These are phyloP conservation scores for Speoplatyrhinus poulsoni DNA, from an alignment of 2,113 vertebrate genomes.

Conservation along the genomic window DNA sequence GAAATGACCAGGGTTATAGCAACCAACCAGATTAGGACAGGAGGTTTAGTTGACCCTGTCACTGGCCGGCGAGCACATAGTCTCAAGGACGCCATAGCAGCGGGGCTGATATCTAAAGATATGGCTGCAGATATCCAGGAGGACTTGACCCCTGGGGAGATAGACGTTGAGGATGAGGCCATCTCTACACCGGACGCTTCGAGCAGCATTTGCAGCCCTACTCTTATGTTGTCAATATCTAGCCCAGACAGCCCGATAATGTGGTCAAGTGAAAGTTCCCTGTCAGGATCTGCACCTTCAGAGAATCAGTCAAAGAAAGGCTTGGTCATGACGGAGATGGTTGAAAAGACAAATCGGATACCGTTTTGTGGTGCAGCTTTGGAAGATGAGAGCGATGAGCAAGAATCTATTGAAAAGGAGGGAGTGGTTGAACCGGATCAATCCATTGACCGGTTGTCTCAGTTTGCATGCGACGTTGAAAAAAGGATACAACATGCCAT, in stretches of 20 bases:
- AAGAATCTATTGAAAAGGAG: conserved; percentile 7
- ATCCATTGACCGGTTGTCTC: conserved; percentile 63
- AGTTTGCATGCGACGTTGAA: conserved; percentile 67
- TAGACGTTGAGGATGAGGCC: conserved; percentile 17
- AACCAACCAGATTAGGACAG: conserved; percentile 76
- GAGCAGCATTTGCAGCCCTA: conserved; percentile 34
- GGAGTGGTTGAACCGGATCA: conserved; percentile 33
- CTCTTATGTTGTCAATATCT: conserved; percentile 12
- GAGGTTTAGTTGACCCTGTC: conserved; percentile 78
- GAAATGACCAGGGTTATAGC: conserved; percentile 79
- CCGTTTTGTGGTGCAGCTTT: not conserved
- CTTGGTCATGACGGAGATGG: not conserved
- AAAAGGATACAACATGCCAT: conserved; percentile 68
- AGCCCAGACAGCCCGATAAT: conserved; percentile 42
- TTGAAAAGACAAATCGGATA: conserved; percentile 21
- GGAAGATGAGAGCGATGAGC: conserved; percentile 20
- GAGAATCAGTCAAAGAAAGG: conserved; percentile 8
- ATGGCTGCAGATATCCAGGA: conserved; percentile 69
- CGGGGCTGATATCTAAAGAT: conserved; percentile 71
- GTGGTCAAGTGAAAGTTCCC: conserved; percentile 20
- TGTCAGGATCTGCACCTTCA: conserved; percentile 9
- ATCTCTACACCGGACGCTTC: conserved; percentile 41
- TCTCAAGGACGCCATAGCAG: conserved; percentile 76
- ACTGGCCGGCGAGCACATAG: conserved; percentile 67
- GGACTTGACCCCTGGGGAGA: conserved; percentile 23